Percentiles rank a stretch among this genome's conserved stretches.
These are phyloP conservation scores for Lymantria dispar DNA, from an alignment of 2,888 invertebrate species.

Conservation along the genomic window DNA sequence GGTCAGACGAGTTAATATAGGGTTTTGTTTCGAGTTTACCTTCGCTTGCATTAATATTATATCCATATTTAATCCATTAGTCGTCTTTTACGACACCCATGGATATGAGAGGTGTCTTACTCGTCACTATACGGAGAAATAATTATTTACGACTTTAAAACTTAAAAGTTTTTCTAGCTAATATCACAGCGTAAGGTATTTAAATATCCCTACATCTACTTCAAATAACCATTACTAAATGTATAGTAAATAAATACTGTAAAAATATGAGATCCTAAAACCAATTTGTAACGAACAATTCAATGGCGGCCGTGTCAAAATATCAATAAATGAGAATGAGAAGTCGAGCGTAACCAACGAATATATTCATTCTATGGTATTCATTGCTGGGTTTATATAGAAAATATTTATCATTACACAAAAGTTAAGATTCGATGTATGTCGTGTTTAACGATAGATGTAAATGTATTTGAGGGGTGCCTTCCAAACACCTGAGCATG, in stretches of 20 bases:
- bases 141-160: too few relatives aligned
- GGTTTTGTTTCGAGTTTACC: too few relatives aligned
- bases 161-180: too few relatives aligned
- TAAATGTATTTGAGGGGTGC: slow-evolving; percentile 18
- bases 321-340: slow-evolving; percentile 44
- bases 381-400: slow-evolving; percentile 5
- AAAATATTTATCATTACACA: background rate
- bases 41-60: too few relatives aligned
- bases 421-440: slow-evolving; percentile 25
- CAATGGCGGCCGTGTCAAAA: slow-evolving; percentile 44
- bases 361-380: background rate
- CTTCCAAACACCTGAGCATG: slow-evolving; percentile 54
- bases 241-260: background rate
- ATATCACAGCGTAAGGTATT: too few relatives aligned
- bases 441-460: background rate
- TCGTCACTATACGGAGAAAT: too few relatives aligned
- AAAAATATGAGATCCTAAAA: slow-evolving; percentile 12
- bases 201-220: too few relatives aligned
- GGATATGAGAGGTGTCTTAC: too few relatives aligned
- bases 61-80: too few relatives aligned
- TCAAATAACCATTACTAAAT: slow-evolving; percentile 7
- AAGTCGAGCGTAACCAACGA: slow-evolving; percentile 10
- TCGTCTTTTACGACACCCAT: too few relatives aligned
- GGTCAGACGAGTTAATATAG: too few relatives aligned
- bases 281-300: slow-evolving; percentile 41